phyloP scores from a whole-genome alignment of 2,113 vertebrate species.

The Lasiurus cinereus region DNA sequence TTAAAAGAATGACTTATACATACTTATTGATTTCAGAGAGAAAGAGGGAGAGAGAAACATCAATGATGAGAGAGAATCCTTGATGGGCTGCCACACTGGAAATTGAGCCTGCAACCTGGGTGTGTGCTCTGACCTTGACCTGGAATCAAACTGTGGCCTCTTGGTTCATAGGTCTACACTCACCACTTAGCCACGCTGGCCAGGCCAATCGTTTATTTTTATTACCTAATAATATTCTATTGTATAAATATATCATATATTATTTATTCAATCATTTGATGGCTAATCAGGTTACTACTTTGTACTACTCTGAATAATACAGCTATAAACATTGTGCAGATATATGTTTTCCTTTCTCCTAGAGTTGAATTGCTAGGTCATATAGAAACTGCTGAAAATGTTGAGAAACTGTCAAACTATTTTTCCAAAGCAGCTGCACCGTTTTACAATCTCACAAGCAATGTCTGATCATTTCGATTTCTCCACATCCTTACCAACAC shows the following conservation, averaged over 20 bases:
- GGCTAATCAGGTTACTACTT: background rate
- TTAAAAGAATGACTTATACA: too few relatives aligned
- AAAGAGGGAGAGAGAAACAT: too few relatives aligned
- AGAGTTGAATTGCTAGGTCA: background rate
- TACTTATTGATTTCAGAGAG: too few relatives aligned
- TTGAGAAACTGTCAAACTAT: background rate
- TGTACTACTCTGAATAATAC: background rate
- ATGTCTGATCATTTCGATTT: background rate
- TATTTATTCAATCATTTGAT: background rate
- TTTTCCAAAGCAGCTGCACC: slow-evolving; percentile 3
- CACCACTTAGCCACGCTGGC: too few relatives aligned
- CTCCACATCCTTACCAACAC: background rate
- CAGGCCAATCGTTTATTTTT: background rate
- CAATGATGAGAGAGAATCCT: too few relatives aligned
- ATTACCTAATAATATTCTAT: background rate
- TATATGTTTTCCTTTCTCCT: background rate
- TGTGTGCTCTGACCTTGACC: too few relatives aligned
- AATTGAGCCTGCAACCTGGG: too few relatives aligned
- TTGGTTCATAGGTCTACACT: too few relatives aligned
- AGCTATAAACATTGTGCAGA: background rate
- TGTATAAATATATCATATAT: background rate
- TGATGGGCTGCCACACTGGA: too few relatives aligned
- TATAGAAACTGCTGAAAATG: background rate
- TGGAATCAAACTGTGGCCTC: too few relatives aligned
- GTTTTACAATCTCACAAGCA: background rate